Conservation (phyloP, 37 sponge, comb jelly and placozoan genomes). For the Hexactinellida sp. region DNA sequence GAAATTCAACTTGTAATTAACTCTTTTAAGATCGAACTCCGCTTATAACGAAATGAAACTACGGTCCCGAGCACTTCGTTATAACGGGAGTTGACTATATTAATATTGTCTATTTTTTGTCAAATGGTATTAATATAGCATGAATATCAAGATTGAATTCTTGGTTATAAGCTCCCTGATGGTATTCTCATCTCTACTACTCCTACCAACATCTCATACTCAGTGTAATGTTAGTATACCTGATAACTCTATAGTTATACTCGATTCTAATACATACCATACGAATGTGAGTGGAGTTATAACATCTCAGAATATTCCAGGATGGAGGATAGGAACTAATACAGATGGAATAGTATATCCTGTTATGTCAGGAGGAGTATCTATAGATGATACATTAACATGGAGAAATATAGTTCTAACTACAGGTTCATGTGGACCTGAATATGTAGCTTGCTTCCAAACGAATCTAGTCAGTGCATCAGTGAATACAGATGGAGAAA, state of each 20-base stretch:
- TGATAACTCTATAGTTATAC: not conserved
- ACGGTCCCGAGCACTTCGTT: too few species aligned
- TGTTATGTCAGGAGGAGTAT: too few species aligned
- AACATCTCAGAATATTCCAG: not conserved
- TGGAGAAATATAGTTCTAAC: not conserved
- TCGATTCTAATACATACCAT: not conserved
- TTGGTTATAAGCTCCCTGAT: not conserved
- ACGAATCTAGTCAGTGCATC: not conserved
- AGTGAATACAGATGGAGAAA: not conserved
- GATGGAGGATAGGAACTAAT: not conserved
- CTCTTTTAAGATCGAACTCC: too few species aligned
- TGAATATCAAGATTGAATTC: too few species aligned
- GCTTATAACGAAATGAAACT: too few species aligned
- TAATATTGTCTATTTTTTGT: too few species aligned
- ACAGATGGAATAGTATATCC: not conserved
- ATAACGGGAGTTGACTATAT: too few species aligned
- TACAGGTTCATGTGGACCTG: slow-evolving; percentile 8
- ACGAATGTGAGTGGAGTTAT: not conserved
- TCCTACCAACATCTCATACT: not conserved
- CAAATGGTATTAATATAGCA: too few species aligned
- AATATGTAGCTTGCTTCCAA: not conserved
- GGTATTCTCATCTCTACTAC: not conserved
- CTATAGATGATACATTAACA: not conserved
- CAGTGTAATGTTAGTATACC: not conserved
- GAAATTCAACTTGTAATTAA: too few species aligned